Evolutionary conservation across 2,888 invertebrate species (phyloP).

Genomic region (Quadriops clusia): DNA sequence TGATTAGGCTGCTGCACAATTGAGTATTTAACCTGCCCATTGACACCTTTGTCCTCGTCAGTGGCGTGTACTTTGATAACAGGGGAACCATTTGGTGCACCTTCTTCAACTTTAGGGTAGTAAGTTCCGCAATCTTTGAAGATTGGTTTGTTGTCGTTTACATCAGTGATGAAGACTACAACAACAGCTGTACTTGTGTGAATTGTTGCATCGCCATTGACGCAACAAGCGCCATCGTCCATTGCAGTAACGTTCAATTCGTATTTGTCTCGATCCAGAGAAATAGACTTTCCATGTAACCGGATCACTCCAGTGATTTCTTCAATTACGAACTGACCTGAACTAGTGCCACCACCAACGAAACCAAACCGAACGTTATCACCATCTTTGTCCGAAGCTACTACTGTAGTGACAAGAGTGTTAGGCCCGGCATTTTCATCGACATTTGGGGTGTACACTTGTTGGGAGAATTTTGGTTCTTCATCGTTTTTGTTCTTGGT

Average conservation of each 20-base stretch:
- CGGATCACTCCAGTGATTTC: slow-evolving; percentile 91
- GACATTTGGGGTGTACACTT: slow-evolving; percentile 92
- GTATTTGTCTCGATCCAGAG: slow-evolving; percentile 85
- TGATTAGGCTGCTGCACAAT: slow-evolving; percentile 92
- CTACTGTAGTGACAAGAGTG: slow-evolving; percentile 90
- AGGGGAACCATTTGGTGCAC: slow-evolving; percentile 85
- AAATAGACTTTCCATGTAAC: slow-evolving; percentile 74
- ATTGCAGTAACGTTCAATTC: slow-evolving; percentile 93
- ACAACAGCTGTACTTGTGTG: slow-evolving; percentile 92
- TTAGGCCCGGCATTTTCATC: slow-evolving; percentile 93
- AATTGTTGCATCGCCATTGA: slow-evolving; percentile 73
- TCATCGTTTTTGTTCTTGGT: slow-evolving; percentile 98
- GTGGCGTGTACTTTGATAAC: slow-evolving; percentile 87
- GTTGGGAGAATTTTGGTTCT: slow-evolving; percentile 91
- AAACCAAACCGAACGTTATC: slow-evolving; percentile 90
- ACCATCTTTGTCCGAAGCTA: slow-evolving; percentile 94
- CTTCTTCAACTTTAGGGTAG: slow-evolving; percentile 88
- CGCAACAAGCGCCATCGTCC: slow-evolving; percentile 96
- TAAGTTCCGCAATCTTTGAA: slow-evolving; percentile 91
- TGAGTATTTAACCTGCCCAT: slow-evolving; percentile 93
- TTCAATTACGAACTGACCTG: slow-evolving; percentile 90
- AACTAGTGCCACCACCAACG: slow-evolving; percentile 79
- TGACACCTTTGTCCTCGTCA: slow-evolving; percentile 92
- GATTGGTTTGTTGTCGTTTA: slow-evolving; percentile 92
- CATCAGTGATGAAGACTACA: slow-evolving; percentile 92